Conservation (phyloP, 2,888 invertebrate genomes). For the Gastracanthus pulcherrimus region DNA sequence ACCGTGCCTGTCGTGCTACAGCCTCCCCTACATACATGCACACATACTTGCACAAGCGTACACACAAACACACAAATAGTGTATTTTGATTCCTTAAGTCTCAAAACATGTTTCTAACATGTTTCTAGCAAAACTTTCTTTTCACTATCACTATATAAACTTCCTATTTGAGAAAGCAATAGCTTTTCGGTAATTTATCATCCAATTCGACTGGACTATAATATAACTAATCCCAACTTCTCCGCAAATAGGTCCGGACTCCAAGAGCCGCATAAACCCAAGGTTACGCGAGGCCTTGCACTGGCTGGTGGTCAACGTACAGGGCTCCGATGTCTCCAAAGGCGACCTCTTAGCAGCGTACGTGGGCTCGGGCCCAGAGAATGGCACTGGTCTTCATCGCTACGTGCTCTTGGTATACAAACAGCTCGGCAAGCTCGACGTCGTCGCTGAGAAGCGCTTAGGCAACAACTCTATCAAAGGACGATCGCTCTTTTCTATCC, state of each 20-base stretch:
- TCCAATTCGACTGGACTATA: too few relatives aligned
- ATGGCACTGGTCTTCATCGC: conserved; percentile 71
- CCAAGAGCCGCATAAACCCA: conserved; percentile 69
- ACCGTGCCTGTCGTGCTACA: too few relatives aligned
- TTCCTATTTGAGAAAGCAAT: too few relatives aligned
- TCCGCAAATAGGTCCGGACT: conserved; percentile 72
- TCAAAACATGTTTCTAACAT: too few relatives aligned
- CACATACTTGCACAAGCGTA: too few relatives aligned
- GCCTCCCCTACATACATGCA: too few relatives aligned
- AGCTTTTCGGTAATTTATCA: too few relatives aligned
- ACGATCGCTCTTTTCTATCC: conserved; percentile 80
- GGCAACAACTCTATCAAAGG: conserved; percentile 75
- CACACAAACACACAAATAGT: too few relatives aligned
- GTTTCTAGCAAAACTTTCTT: too few relatives aligned
- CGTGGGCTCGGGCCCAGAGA: conserved; percentile 74
- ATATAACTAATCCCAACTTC: too few relatives aligned
- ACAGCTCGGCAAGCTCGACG: conserved; percentile 73
- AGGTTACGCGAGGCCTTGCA: conserved; percentile 70
- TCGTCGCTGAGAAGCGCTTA: conserved; percentile 76
- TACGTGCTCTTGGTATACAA: conserved; percentile 73
- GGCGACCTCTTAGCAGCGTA: conserved; percentile 74
- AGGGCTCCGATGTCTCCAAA: conserved; percentile 71
- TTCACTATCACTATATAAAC: too few relatives aligned
- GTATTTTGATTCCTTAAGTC: too few relatives aligned
- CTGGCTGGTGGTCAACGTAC: conserved; percentile 76